phyloP scores from a whole-genome alignment of 2,888 invertebrate genomes.

The Merodon equestris region DNA sequence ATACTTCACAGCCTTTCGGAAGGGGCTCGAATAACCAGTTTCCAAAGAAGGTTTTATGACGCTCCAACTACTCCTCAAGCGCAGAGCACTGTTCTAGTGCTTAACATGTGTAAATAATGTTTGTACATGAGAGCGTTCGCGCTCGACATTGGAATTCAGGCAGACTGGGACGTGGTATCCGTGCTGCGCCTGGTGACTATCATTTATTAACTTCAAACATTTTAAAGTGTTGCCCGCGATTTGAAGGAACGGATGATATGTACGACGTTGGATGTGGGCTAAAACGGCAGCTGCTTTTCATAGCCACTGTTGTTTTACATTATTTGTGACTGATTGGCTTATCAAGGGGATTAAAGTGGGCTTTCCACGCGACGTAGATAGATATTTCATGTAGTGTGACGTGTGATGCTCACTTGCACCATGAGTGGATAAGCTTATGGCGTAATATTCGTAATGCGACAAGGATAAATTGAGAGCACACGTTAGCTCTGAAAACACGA shows the following conservation, averaged over 20 bases:
- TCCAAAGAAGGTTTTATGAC: constrained; percentile 2
- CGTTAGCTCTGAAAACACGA: constrained; percentile 23
- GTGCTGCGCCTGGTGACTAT: constrained; percentile 43
- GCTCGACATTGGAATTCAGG: too few relatives aligned
- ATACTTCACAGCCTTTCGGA: neutral
- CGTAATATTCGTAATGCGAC: constrained; percentile 45
- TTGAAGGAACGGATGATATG: constrained; percentile 10
- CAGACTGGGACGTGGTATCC: too few relatives aligned
- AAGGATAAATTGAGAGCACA: constrained; percentile 50
- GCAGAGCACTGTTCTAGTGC: constrained; percentile 11
- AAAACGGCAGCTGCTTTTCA: constrained; percentile 43
- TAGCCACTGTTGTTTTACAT: constrained; percentile 47
- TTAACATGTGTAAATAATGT: constrained; percentile 60
- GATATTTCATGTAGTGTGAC: constrained; percentile 58
- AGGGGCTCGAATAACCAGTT: too few relatives aligned
- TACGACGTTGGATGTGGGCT: neutral
- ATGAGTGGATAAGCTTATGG: constrained; percentile 33
- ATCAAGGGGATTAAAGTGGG: constrained; percentile 43
- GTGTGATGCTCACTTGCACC: constrained; percentile 11
- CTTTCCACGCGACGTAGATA: constrained; percentile 26
- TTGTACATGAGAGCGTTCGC: constrained; percentile 30
- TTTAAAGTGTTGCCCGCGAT: constrained; percentile 47
- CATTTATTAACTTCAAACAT: constrained; percentile 62
- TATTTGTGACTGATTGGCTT: constrained; percentile 63
- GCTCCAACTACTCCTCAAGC: neutral